Evolutionary conservation across 2,113 vertebrate genomes (phyloP).

Genomic region (Percopsis transmontana): DNA sequence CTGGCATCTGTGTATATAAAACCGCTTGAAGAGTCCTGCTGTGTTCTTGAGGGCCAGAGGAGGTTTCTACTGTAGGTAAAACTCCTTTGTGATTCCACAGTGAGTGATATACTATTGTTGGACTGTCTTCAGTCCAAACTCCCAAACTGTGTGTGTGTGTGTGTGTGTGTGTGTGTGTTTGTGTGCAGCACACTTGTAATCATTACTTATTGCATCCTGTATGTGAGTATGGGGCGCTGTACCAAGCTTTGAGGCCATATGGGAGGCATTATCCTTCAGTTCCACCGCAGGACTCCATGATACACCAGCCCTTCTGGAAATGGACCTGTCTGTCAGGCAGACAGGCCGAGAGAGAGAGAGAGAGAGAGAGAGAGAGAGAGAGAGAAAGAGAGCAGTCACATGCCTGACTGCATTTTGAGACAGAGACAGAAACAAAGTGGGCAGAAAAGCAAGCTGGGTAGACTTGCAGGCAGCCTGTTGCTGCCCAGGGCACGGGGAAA

Average conservation of each 20-base stretch:
- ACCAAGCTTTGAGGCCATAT: conserved; percentile 28
- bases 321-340: conserved; percentile 16
- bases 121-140: conserved; percentile 1
- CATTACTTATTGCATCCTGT: conserved; percentile 20
- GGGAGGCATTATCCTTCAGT: conserved; percentile 22
- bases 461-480: not conserved
- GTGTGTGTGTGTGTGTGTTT: conserved; percentile 12
- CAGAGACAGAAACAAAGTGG: not conserved
- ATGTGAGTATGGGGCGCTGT: conserved; percentile 10
- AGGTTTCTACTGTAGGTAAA: conserved; percentile 3
- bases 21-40: not conserved
- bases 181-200: conserved; percentile 18
- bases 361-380: conserved; percentile 1
- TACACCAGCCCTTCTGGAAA: not conserved
- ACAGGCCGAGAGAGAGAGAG: not conserved
- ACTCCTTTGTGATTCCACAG: not conserved
- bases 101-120: not conserved
- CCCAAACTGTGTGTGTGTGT: conserved; percentile 11
- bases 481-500: not conserved
- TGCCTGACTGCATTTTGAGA: not conserved
- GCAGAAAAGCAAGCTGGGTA: not conserved
- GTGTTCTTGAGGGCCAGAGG: not conserved
- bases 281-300: conserved; percentile 13
- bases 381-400: conserved; percentile 4
- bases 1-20: not conserved